A percentile compares a stretch with the other conserved stretches of the same genome.
Evolutionary conservation across 2,888 invertebrate species (phyloP).

Genomic region (Smittia sp.): DNA sequence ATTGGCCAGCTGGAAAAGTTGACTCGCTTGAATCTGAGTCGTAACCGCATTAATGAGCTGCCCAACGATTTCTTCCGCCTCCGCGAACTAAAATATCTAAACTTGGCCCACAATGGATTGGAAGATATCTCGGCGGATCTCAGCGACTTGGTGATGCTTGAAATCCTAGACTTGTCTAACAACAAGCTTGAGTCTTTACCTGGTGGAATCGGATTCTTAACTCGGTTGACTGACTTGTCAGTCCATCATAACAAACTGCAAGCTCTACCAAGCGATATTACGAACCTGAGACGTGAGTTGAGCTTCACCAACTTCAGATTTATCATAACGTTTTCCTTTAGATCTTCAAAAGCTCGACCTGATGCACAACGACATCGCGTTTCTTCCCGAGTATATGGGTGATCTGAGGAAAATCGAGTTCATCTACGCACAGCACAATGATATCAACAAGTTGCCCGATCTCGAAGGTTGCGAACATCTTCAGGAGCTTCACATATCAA

Average conservation of each 20-base stretch:
- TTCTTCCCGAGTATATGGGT: conserved; percentile 64
- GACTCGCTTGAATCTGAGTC: conserved; percentile 65
- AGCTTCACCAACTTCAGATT: not conserved
- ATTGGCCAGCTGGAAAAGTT: conserved; percentile 68
- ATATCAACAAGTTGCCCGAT: conserved; percentile 70
- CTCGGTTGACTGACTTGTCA: conserved; percentile 70
- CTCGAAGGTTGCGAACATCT: conserved; percentile 72
- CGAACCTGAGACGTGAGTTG: conserved; percentile 72
- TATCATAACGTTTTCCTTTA: conserved; percentile 42
- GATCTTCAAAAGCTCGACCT: conserved; percentile 68
- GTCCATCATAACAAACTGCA: conserved; percentile 71
- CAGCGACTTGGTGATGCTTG: conserved; percentile 76
- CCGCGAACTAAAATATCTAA: conserved; percentile 67
- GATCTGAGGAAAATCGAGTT: conserved; percentile 72
- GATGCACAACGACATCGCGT: conserved; percentile 67
- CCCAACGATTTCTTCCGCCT: conserved; percentile 68
- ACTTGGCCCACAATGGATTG: conserved; percentile 72
- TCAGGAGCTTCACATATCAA: conserved; percentile 78
- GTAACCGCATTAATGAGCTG: conserved; percentile 63
- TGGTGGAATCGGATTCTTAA: conserved; percentile 78
- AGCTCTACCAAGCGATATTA: conserved; percentile 77
- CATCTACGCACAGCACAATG: conserved; percentile 78
- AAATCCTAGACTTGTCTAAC: conserved; percentile 72
- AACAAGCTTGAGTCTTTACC: conserved; percentile 73
- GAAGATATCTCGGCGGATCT: conserved; percentile 66